Evolutionary conservation across 2,888 invertebrate species (phyloP).

Genomic region (Polydrusus pterygomalis): DNA sequence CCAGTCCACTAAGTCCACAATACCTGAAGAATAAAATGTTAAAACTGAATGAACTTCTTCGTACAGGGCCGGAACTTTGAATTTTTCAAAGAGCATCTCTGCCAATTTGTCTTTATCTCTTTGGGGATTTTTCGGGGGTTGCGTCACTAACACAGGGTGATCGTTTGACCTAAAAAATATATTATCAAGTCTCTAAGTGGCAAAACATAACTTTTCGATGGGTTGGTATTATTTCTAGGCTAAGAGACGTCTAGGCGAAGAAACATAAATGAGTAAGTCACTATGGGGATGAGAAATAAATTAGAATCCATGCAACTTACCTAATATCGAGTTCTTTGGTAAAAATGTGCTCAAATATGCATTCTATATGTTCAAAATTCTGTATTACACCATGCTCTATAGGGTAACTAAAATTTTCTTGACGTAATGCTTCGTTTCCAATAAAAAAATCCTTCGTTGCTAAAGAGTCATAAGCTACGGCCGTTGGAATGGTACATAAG

Average conservation of each 20-base stretch:
- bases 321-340: slow-evolving; percentile 29
- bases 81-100: slow-evolving; percentile 57
- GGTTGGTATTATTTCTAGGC: too few species aligned
- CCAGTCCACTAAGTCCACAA: too few species aligned
- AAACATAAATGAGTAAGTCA: too few species aligned
- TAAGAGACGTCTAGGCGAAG: too few species aligned
- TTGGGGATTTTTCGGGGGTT: slow-evolving; percentile 51
- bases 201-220: too few species aligned
- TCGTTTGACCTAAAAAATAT: slow-evolving; percentile 30
- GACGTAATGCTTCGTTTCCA: slow-evolving; percentile 28
- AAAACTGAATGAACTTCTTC: slow-evolving; percentile 55
- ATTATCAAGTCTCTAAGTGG: too few species aligned
- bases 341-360: slow-evolving; percentile 45
- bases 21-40: slow-evolving; percentile 52
- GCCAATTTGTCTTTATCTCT: slow-evolving; percentile 55
- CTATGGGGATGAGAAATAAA: too few species aligned
- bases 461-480: slow-evolving; percentile 8
- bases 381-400: slow-evolving; percentile 50
- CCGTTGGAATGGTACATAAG: slow-evolving; percentile 49
- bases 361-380: slow-evolving; percentile 52
- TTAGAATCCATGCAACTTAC: slow-evolving; percentile 12
- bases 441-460: slow-evolving; percentile 6
- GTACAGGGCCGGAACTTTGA: slow-evolving; percentile 49
- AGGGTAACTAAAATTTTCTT: slow-evolving; percentile 28
- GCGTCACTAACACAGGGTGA: slow-evolving; percentile 51